A percentile compares a stretch with the other conserved stretches of the same genome.
Conservation (phyloP, 2,113 vertebrate genomes). For the Corythaeola cristata region DNA sequence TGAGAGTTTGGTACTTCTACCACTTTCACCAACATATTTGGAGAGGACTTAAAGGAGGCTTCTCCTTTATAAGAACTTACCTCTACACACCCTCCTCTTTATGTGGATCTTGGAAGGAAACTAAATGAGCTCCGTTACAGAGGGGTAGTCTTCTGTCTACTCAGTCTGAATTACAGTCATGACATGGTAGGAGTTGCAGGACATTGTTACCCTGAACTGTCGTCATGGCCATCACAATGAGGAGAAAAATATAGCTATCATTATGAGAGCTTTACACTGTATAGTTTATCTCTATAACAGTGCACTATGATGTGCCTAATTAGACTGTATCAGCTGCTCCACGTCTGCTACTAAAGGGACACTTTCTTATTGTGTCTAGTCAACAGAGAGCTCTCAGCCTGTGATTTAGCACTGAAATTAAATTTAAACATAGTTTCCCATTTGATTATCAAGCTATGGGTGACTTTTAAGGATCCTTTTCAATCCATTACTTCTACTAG, state of each 20-base stretch:
- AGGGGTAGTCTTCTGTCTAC: background rate
- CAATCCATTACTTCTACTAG: background rate
- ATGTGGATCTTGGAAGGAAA: background rate
- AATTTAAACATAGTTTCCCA: constrained; percentile 59
- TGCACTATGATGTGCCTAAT: constrained; percentile 69
- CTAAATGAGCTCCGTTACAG: background rate
- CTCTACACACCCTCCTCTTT: too few relatives aligned
- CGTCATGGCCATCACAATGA: constrained; percentile 45
- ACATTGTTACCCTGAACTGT: constrained; percentile 42
- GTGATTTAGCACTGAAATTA: constrained; percentile 71
- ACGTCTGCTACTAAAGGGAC: constrained; percentile 36
- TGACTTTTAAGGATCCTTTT: constrained; percentile 45
- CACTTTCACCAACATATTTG: background rate
- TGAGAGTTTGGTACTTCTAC: background rate
- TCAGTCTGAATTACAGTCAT: background rate
- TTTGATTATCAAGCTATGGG: constrained; percentile 55
- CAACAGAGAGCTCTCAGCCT: constrained; percentile 47
- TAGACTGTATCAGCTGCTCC: constrained; percentile 59
- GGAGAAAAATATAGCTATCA: constrained; percentile 67
- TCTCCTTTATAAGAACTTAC: background rate
- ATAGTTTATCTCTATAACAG: constrained; percentile 66
- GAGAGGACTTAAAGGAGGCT: background rate
- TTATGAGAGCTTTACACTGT: constrained; percentile 59
- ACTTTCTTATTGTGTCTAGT: constrained; percentile 56
- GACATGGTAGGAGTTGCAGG: background rate